Conservation (phyloP, 2,888 invertebrate genomes). For the Leptinotarsa tumamoca region DNA sequence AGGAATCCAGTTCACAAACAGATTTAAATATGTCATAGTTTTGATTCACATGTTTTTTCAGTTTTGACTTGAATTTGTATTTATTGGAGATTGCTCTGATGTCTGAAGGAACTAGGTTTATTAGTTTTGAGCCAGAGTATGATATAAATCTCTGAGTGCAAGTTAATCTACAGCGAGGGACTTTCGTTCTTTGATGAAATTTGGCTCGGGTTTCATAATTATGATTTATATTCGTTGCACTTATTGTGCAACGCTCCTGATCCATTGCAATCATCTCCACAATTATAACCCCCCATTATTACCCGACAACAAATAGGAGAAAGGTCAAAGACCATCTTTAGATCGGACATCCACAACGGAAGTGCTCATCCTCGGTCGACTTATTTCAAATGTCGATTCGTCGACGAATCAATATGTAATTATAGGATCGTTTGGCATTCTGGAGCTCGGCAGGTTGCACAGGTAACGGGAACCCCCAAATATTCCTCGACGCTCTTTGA, state of each 20-base stretch:
- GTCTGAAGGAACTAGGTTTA: no score
- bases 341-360: constrained; percentile 1
- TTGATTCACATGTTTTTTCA: no score
- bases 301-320: constrained; percentile 4
- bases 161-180: no score
- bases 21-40: no score
- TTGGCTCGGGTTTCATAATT: no score
- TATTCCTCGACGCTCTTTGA: constrained; percentile 46
- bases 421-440: constrained; percentile 55
- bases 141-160: no score
- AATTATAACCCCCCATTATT: constrained; percentile 1
- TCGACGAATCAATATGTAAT: constrained; percentile 56
- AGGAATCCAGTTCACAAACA: no score
- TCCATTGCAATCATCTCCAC: not conserved
- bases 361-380: constrained; percentile 27
- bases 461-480: constrained; percentile 46
- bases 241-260: not conserved
- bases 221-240: no score
- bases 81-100: no score
- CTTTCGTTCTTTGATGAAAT: no score
- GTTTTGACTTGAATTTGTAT: no score
- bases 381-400: constrained; percentile 29
- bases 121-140: no score
- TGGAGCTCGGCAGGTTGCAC: constrained; percentile 28
- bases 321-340: constrained; percentile 12